Evolutionary conservation across 2,888 invertebrate species (phyloP), one percentile per base, ranked within the genome.

Genomic region (Philereme vetulata): DNA sequence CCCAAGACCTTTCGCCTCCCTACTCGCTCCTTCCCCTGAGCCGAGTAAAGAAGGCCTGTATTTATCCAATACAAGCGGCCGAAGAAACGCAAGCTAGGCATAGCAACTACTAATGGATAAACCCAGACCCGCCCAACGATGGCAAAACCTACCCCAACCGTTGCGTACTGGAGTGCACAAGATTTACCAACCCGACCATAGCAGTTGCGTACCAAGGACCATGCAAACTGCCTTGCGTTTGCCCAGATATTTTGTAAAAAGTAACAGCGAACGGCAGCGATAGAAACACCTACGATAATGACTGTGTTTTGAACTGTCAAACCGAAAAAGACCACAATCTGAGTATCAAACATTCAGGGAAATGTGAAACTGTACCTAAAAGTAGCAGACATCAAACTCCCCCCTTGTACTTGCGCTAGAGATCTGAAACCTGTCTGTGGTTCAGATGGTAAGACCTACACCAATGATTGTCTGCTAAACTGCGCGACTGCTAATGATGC

Each of bases 401-500:
- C 64, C 7, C 32, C 7, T 0, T 79, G 77, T 55, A 34, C 60
- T 4, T 77, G 77, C 51, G 59, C 73, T 0, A 56, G 53, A 3
- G 54, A 70, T 8, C 34, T 66, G n/a, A 54, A 52, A 73, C 72
- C 43, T n/a, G 53, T 42, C 1, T 44, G 96, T 83, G 73, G 70
- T 8, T 64, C 51, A 47, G 94, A 96, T 78, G 95, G 95, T 1
- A 86, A 91, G 58, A 95, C 95, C 0, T 96, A 96, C 86, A 87
- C 84, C 72, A 95, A 94, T 85, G 58, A 70, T 71, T 96, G 96
- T 80, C 91, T 94, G 1, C 33, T 76, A 0, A 53, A 70, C 42
- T 77, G 76, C 35, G 65, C 62, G 40, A 64, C 60, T 0, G 60
- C 55, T 3, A 42, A 57, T 3, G 60, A 35, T 4, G 58, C 67